Conservation (phyloP, 2,888 invertebrate genomes). For the Shargacucullia verbasci region DNA sequence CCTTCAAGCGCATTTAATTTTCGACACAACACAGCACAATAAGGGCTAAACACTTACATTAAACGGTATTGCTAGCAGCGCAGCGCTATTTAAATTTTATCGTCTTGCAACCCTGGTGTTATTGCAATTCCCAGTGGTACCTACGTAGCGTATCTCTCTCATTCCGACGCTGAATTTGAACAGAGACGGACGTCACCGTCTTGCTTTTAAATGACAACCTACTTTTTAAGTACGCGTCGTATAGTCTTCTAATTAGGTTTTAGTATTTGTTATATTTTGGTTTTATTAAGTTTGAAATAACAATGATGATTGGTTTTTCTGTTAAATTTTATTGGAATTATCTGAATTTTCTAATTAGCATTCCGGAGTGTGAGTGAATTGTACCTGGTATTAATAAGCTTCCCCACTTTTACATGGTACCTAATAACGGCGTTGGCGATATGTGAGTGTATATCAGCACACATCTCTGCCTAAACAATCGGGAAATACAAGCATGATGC, state of each 20-base stretch:
- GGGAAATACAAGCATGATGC: too few species aligned
- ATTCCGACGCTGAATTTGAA: slow-evolving; percentile 56
- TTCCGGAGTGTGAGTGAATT: too few species aligned
- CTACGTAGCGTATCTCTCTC: slow-evolving; percentile 37
- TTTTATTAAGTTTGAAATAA: slow-evolving; percentile 4
- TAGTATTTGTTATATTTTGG: slow-evolving; percentile 12
- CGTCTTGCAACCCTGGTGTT: slow-evolving; percentile 53
- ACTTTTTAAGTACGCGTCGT: slow-evolving; percentile 39
- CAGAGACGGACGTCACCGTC: slow-evolving; percentile 47
- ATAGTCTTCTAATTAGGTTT: slow-evolving; percentile 23
- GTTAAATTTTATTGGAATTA: too few species aligned
- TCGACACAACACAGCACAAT: slow-evolving; percentile 16
- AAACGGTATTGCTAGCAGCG: slow-evolving; percentile 31
- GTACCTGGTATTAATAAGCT: too few species aligned
- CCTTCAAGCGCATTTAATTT: slow-evolving; percentile 33
- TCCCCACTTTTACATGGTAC: too few species aligned
- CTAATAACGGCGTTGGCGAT: too few species aligned
- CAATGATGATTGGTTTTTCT: neutral
- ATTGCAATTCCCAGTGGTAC: slow-evolving; percentile 49
- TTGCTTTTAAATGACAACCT: slow-evolving; percentile 39
- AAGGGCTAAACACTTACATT: slow-evolving; percentile 31
- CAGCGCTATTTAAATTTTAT: slow-evolving; percentile 36
- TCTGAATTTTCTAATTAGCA: too few species aligned
- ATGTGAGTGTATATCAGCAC: too few species aligned
- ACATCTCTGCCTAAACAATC: too few species aligned